Evolutionary conservation across 2,113 vertebrate genomes (phyloP), one percentile per base, ranked within the genome.

Genomic region (Ceratotherium simum): DNA sequence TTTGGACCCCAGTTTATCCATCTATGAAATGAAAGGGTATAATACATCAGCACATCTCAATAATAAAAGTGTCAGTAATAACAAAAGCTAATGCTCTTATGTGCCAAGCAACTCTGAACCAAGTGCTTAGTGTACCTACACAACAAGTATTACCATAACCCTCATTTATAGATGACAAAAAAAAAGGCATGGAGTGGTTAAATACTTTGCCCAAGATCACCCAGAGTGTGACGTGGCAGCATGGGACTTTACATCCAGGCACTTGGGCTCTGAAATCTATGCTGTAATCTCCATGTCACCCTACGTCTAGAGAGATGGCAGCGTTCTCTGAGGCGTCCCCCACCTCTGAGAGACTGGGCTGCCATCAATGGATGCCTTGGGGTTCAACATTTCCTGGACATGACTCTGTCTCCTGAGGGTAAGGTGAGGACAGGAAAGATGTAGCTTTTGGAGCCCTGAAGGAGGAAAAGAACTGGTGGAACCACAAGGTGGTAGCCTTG

Each of bases 341-440:
- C 46, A 12, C 46, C 23, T 48, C 65, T 14, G 20, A 72, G 8
- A 90, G 12, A 42, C 54, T 8, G 2, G n/a, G 21, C 7, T 70
- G 31, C 67, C 54, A 54, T n/a, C 13, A 23, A 2, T 0, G 1
- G 69, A 42, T 0, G 11, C 6, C 16, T 23, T 60, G 12, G 58
- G 11, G 21, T 39, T n/a, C 46, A 17, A 0, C 3, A 7, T 42
- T 42, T 85, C 46, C 31, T 23, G 14, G 25, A 70, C 21, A 3
- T 9, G 56, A 87, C 56, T 95, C 69, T 70, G 9, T 48, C 14
- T 58, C 14, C 33, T n/a, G 16, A 27, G 60, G 14, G 0, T 12
- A n/a, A 4, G 7, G 11, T 2, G 14, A 39, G n/a, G 14, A n/a
- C 8, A 70, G 33, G 46, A 33, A 60, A 65, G 29, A 88, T 54